A percentile compares a stretch with the other conserved stretches of the same genome.
These are phyloP conservation scores for Cladorhizidae sp. DNA, from an alignment of 37 sponge, comb jelly and placozoan species.

Conservation along the genomic window DNA sequence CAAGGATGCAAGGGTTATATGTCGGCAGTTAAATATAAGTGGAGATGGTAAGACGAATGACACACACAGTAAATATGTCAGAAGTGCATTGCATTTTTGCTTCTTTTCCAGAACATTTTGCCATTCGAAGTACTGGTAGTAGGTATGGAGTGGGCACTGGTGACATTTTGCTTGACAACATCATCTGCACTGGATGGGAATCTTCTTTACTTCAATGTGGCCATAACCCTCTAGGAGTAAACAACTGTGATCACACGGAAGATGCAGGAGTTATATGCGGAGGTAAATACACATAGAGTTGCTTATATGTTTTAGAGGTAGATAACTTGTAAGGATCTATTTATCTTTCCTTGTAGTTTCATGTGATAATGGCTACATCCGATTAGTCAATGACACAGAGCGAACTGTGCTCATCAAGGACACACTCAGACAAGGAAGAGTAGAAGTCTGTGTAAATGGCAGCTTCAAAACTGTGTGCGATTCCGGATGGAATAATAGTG, in stretches of 20 bases:
- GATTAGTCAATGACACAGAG: not conserved
- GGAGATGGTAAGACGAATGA: not conserved
- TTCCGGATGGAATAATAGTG: constrained; percentile 26
- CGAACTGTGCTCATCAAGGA: constrained; percentile 3
- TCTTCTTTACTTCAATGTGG: constrained; percentile 12
- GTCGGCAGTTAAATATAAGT: constrained; percentile 22
- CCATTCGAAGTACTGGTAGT: not conserved
- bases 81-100: not conserved
- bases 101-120: constrained; percentile 10
- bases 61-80: too few species aligned
- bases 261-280: constrained; percentile 44
- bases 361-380: not conserved
- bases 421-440: constrained; percentile 24
- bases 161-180: constrained; percentile 22
- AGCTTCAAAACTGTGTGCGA: constrained; percentile 28
- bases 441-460: constrained; percentile 32
- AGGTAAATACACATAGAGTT: constrained; percentile 2
- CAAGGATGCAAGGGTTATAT: constrained; percentile 26
- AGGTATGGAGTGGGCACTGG: constrained; percentile 11
- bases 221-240: constrained; percentile 33
- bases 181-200: constrained; percentile 21
- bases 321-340: too few species aligned
- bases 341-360: not conserved
- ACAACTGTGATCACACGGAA: constrained; percentile 46
- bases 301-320: not conserved